Evolutionary conservation across 64 coral and sea anemone genomes (phyloP), one percentile per base, ranked within the genome.

Genomic region (Porites lutea): DNA sequence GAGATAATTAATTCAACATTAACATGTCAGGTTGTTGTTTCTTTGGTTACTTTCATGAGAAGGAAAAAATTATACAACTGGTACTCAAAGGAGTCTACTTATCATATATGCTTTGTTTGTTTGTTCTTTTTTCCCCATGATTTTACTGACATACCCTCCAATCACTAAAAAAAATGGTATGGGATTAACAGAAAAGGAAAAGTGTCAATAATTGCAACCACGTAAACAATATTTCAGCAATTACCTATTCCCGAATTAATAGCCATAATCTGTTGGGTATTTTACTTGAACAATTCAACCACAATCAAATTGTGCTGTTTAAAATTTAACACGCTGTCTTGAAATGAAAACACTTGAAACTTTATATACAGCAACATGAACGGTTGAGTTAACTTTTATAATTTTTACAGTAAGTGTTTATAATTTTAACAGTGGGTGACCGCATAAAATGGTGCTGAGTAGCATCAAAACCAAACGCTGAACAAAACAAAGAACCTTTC

Each of bases 341-440:
- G 9, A 82, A 65, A 48, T 15, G 12, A 37, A 19, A 51, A 49
- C 52, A 43, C 48, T 64, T 48, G 62, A 68, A 61, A 68, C 51
- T 84, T 50, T 21, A 69, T 18, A 68, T 7, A 79, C 13, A 13
- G 63, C 14, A 50, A 51, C 19, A 45, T 5, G 69, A 14, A 68
- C 62, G 16, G 44, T 51, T 67, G 46, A 21, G 5, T 68, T 44
- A 80, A 80, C 53, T 19, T 84, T 67, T 50, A 84, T 21, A 68
- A 84, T 67, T 69, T 69, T 51, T 9, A 12, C 18, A 2, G 20
- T 43, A 21, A 51, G 16, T 84, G 62, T 84, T 69, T 69, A 84
- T 27, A 68, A 84, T 14, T 14, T 6, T n/a, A 50, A 68, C 81
- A 23, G 81, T 63, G 52, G 81, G 81, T 84, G 63, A 48, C 44